These are phyloP conservation scores for Tupaia tana DNA, from an alignment of 2,113 vertebrate genomes.

Conservation along the genomic window DNA sequence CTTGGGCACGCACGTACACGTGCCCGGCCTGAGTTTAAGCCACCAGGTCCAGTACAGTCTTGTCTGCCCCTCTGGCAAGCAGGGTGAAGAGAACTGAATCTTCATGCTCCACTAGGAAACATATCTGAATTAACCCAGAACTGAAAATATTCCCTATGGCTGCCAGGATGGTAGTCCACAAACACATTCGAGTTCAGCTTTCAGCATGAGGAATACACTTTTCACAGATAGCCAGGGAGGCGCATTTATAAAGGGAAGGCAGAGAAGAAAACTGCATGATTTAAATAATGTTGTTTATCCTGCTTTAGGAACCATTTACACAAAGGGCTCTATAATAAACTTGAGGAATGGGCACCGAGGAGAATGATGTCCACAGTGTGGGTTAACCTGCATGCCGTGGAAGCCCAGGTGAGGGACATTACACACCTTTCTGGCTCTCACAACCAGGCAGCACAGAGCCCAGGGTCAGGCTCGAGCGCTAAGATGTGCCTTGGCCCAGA, in stretches of 20 bases:
- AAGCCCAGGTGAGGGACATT: background rate
- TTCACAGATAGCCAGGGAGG: background rate
- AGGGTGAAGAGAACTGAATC: background rate
- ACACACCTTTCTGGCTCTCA: background rate
- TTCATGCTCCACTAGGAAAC: background rate
- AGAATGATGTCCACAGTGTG: background rate
- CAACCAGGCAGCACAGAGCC: background rate
- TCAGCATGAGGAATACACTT: background rate
- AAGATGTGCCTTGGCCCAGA: background rate
- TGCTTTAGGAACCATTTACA: background rate
- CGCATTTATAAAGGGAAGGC: background rate
- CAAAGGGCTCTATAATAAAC: background rate
- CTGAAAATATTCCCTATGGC: background rate
- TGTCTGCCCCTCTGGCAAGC: background rate
- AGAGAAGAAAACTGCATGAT: background rate
- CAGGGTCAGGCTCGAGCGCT: background rate
- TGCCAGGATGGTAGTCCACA: background rate
- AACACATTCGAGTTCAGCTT: background rate
- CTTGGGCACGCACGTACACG: too few relatives aligned
- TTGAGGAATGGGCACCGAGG: background rate
- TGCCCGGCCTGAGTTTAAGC: too few relatives aligned
- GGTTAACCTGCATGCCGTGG: background rate
- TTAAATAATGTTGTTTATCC: constrained; percentile 38
- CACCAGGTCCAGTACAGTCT: too few relatives aligned
- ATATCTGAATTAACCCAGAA: background rate